A percentile compares a stretch with the other conserved stretches of the same genome.
Conservation (phyloP, 2,797 vertebrate genomes). For the Dallia pectoralis region DNA sequence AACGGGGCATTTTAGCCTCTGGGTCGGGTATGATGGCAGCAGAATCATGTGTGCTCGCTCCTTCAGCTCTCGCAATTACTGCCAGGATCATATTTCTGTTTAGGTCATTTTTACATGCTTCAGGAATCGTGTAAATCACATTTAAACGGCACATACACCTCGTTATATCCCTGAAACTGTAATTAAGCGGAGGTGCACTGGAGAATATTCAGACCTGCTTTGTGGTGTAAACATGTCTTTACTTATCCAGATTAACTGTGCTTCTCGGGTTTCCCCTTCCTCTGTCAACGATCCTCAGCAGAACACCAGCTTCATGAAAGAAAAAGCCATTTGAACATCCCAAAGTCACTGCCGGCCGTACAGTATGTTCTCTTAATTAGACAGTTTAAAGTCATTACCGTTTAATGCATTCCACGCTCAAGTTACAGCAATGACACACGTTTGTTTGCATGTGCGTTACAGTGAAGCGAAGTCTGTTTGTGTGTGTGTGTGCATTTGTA, state of each 20-base stretch:
- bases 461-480: background rate
- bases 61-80: conserved; percentile 39
- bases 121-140: conserved; percentile 77
- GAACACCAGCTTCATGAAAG: conserved; percentile 51
- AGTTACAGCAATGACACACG: conserved; percentile 62
- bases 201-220: conserved; percentile 79
- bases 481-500: conserved; percentile 59
- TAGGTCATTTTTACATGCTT: conserved; percentile 72
- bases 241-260: conserved; percentile 77
- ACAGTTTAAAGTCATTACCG: conserved; percentile 75
- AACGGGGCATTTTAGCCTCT: conserved; percentile 23
- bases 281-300: conserved; percentile 46
- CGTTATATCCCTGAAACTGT: conserved; percentile 69
- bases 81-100: conserved; percentile 69
- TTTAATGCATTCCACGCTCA: conserved; percentile 65
- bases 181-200: conserved; percentile 69
- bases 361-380: conserved; percentile 76
- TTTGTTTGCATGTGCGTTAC: conserved; percentile 45
- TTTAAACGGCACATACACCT: conserved; percentile 70
- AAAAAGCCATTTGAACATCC: conserved; percentile 53
- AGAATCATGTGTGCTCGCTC: conserved; percentile 34
- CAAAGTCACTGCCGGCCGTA: conserved; percentile 64
- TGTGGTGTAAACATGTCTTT: conserved; percentile 81
- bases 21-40: too few relatives aligned
- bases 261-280: conserved; percentile 68